Evolutionary conservation across 2,888 invertebrate genomes (phyloP), one percentile per base, ranked within the genome.

Genomic region (Drosophila sordidula): DNA sequence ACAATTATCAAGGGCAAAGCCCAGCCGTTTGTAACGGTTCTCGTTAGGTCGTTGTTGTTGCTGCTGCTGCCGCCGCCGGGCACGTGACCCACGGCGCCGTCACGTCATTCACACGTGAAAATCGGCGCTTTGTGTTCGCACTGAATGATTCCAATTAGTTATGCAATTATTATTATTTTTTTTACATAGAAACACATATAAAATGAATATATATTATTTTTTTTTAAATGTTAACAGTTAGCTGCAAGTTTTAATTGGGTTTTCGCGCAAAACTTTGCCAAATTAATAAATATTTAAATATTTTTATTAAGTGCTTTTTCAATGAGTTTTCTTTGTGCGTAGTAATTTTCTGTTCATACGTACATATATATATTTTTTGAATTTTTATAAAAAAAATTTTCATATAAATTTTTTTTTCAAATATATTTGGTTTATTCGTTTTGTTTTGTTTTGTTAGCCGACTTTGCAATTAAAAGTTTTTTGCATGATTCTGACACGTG

Each of bases 381-480:
- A 59, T 46, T 50, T 59, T 38, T 59, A 34, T 14, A 29, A 29
- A 14, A 25, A 25, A 38, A 45, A 54, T 47, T 11, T 49, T 39
- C 52, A 26, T 39, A 34, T 58, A 47, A 25, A 26, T 29, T 44
- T 32, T 55, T 51, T 51, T 58, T 29, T 51, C 11, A 32, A 11
- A 32, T 32, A 11, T 32, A 32, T 32, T 32, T 32, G 32, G 32
- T 11, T 32, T 32, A 18, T 18, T 18, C 18, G 18, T 32, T n/a
- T 25, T 54, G 29, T 22, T 64, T 47, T 67, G 39, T 54, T 65
- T 62, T 66, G 77, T 56, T 55, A 47, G 64, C 26, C 57, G 77
- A 70, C 64, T 78, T 78, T 78, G 80, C 78, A 78, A 78, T 78
- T 78, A 78, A 78, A 78, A 80, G 66, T 76, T 78, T 69, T 59